Evolutionary conservation across 2,888 invertebrate genomes (phyloP).

Genomic region (Drosophila macrothrix): DNA sequence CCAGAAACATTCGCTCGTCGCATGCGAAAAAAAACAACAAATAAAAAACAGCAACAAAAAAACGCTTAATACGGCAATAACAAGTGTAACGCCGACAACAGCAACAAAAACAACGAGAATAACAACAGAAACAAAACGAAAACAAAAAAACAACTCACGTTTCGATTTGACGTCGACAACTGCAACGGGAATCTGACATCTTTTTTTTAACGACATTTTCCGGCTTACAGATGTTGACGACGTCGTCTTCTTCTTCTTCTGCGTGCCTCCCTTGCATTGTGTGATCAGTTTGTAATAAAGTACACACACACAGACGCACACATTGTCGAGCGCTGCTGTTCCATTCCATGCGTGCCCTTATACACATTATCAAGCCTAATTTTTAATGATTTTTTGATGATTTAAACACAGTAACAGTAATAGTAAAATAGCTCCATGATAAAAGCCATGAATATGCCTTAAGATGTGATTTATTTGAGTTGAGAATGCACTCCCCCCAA

Average conservation of each 20-base stretch:
- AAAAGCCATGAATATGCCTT: background rate
- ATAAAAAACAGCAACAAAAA: background rate
- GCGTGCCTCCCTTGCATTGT: slow-evolving; percentile 9
- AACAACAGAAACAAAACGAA: background rate
- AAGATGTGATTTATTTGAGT: background rate
- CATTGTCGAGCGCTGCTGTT: slow-evolving; percentile 39
- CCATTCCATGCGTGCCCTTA: slow-evolving; percentile 38
- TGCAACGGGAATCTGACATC: slow-evolving; percentile 20
- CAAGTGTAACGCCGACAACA: slow-evolving; percentile 21
- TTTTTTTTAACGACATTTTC: slow-evolving; percentile 35
- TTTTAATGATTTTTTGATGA: background rate
- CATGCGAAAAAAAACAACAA: slow-evolving; percentile 10
- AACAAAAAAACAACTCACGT: slow-evolving; percentile 16
- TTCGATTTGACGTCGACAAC: slow-evolving; percentile 16
- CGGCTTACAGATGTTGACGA: slow-evolving; percentile 27
- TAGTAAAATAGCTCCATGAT: too few species aligned
- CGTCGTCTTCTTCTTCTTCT: background rate
- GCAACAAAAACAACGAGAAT: background rate
- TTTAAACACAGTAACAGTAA: too few species aligned
- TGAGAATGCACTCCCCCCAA: background rate
- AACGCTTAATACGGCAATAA: slow-evolving; percentile 22
- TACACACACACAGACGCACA: slow-evolving; percentile 25
- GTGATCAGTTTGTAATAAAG: background rate
- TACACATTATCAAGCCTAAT: background rate
- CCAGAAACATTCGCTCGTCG: slow-evolving; percentile 39